These are phyloP conservation scores for Lypha dubia DNA, from an alignment of 2,888 invertebrate species.

Conservation along the genomic window DNA sequence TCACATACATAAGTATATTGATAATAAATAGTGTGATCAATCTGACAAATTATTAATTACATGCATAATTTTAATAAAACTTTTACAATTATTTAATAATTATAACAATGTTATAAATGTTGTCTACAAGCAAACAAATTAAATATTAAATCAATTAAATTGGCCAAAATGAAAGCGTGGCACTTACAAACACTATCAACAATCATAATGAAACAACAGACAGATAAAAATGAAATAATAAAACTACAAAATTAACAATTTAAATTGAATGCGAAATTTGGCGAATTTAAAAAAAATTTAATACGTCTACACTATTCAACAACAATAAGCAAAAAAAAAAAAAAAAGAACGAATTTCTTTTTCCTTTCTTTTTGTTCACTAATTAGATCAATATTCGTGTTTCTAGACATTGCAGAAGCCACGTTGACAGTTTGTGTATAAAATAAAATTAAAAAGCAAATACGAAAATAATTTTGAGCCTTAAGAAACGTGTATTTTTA, in stretches of 20 bases:
- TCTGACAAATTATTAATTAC: slow-evolving; percentile 22
- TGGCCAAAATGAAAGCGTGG: slow-evolving; percentile 67
- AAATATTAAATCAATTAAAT: slow-evolving; percentile 37
- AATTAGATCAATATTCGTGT: slow-evolving; percentile 49
- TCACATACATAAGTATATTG: slow-evolving; percentile 3
- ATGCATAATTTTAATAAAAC: background rate
- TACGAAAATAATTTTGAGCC: slow-evolving; percentile 7
- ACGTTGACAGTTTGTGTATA: slow-evolving; percentile 62
- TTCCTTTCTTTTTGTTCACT: slow-evolving; percentile 29
- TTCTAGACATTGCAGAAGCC: slow-evolving; percentile 51
- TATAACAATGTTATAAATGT: slow-evolving; percentile 13
- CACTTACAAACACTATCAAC: slow-evolving; percentile 44
- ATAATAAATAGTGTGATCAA: background rate
- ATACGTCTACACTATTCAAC: slow-evolving; percentile 60
- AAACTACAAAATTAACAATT: background rate
- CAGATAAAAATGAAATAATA: background rate
- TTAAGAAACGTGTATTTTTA: slow-evolving; percentile 39
- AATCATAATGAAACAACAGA: slow-evolving; percentile 29
- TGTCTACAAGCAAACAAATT: slow-evolving; percentile 11
- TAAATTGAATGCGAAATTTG: slow-evolving; percentile 41
- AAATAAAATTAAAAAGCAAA: slow-evolving; percentile 12
- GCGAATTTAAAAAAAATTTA: slow-evolving; percentile 39
- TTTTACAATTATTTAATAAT: background rate
- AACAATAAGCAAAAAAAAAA: slow-evolving; percentile 4
- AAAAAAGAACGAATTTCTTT: slow-evolving; percentile 15